Evolutionary conservation across 2,888 invertebrate genomes (phyloP).

Genomic region (Alviniconcha strummeri): DNA sequence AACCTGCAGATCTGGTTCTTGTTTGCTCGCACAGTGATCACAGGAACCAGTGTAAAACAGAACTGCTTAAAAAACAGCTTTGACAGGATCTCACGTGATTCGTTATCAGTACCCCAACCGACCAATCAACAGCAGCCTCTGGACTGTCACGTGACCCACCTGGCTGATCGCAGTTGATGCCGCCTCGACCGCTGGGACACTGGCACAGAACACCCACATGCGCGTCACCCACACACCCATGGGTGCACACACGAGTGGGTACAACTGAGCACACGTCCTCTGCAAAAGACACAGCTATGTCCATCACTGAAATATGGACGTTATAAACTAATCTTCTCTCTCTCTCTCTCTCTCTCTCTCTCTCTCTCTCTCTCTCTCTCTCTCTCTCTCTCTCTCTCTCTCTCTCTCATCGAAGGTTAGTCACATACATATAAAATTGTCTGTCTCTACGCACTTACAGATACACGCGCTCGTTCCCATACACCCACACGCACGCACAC

Average conservation of each 20-base stretch:
- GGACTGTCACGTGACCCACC: constrained; percentile 10
- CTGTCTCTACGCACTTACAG: too few species aligned
- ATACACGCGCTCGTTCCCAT: neutral
- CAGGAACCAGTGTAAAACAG: too few species aligned
- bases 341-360: neutral
- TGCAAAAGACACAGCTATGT: constrained; percentile 18
- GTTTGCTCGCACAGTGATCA: too few species aligned
- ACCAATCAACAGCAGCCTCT: too few species aligned
- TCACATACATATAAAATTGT: neutral
- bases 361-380: neutral
- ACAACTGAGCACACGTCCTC: constrained; percentile 23
- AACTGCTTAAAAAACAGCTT: too few species aligned
- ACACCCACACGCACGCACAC: neutral
- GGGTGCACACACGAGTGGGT: constrained; percentile 25
- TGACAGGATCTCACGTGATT: too few species aligned
- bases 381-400: neutral
- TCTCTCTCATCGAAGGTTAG: neutral
- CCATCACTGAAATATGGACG: neutral
- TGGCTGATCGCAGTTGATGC: constrained; percentile 32
- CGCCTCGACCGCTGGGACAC: constrained; percentile 31
- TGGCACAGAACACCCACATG: constrained; percentile 31
- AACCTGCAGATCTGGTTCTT: too few species aligned
- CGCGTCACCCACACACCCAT: constrained; percentile 33
- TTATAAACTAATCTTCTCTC: too few species aligned
- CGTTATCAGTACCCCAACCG: too few species aligned